Evolutionary conservation across 2,113 vertebrate species (phyloP), one percentile per base, ranked within the genome.

Genomic region (Gasterosteus nipponicus): DNA sequence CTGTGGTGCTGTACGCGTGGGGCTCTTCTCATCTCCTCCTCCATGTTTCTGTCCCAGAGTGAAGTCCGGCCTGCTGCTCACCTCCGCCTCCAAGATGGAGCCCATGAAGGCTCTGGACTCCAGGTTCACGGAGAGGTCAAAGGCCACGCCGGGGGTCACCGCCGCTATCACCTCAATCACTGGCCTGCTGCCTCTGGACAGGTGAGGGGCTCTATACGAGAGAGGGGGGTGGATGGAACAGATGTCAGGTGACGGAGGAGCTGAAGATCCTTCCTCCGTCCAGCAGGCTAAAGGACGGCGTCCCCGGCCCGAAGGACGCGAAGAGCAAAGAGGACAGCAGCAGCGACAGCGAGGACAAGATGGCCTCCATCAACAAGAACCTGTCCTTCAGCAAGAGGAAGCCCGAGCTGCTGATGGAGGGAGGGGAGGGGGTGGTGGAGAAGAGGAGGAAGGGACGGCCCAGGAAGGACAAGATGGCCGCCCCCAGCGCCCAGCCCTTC

Each of bases 21-120:
- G 35, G 35, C 18, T 31, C 5, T 67, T 41, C 33, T 26, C n/a
- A 3, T 22, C 2, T 38, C 2, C 5, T 2, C 19, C 4, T 38
- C 5, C 2, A 38, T 26, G 2, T 10, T n/a, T 14, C 0, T 51
- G 29, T 71, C 84, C 77, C 78, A 93, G 95, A 5, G 77, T 94
- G 26, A 95, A 94, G 0, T 88, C 95, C 26, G 92, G 90, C 68
- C 93, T 96, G 22, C 92, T 97, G 62, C 87, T 98, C 81, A 96
- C 95, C 0, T 94, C 96, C 29, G 95, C 97, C 54, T 94, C 96
- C 81, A 98, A 97, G 92, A 98, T 98, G 0, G 97, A 99, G 68
- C 97, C 97, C 0, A 99, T 98, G 97, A 99, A 97, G 90, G 98
- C 98, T 0, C 91, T 99, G 89, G 97, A 99, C 87, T 99, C 98